Evolutionary conservation across 2,113 vertebrate genomes (phyloP), one percentile per base, ranked within the genome.

Genomic region (Syrrhaptes paradoxus): DNA sequence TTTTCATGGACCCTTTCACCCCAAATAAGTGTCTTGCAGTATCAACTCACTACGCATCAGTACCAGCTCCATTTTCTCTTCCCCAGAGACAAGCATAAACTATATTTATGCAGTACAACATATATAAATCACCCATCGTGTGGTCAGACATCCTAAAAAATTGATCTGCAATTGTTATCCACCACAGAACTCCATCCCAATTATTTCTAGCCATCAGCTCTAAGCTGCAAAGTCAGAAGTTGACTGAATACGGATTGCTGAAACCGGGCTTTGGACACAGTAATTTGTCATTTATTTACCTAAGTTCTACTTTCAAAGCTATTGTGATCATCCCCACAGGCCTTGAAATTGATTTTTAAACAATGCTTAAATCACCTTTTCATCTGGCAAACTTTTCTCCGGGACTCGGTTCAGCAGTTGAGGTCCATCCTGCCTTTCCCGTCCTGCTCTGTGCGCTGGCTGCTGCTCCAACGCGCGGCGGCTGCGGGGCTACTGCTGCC

Each of bases 381-480:
- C 49, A 58, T 15, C 32, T 25, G 58, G 59, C 7, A 85, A 85
- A 59, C 25, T 36, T 36, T 48, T 61, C 61, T 36, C 36, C 31
- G 55, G 29, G n/a, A 34, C 17, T 61, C 72, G 28, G 55, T 73
- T 79, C n/a, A 57, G 70, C 72, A 75, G 58, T 4, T 66, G 82
- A 85, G 52, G 32, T 25, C 48, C 31, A 57, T 8, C 2, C 62
- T 48, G 59, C 32, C 28, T 87, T 57, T 22, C 36, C 12, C 1
- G 3, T 20, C 13, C 54, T 7, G 10, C 66, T 61, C n/a, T 55
- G 48, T 19, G 63, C 31, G 19, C 46, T 21, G n/a, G 7, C 51
- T 16, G 0, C 0, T 5, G 17, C 38, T 36, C 21, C 14, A 25
- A n/a, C 0, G 3, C 78, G 72, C 7, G 20, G 61, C 18, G 65